These are phyloP conservation scores for Trachelus tabidus DNA, from an alignment of 2,888 invertebrate genomes.

Conservation along the genomic window DNA sequence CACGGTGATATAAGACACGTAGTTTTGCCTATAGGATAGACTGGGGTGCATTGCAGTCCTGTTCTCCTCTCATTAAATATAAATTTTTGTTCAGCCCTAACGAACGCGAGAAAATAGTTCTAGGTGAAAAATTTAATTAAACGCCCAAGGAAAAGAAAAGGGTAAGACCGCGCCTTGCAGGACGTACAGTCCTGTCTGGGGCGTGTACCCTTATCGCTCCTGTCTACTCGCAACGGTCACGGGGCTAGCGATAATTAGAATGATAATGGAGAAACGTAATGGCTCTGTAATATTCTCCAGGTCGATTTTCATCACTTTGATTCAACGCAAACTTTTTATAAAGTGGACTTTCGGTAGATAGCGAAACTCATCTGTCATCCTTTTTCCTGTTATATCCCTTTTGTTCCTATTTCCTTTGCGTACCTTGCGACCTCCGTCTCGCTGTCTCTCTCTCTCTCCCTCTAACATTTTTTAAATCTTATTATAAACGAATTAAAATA, in stretches of 20 bases:
- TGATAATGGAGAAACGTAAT: slow-evolving; percentile 11
- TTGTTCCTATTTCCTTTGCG: not conserved
- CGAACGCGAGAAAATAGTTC: slow-evolving; percentile 22
- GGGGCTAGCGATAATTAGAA: slow-evolving; percentile 40
- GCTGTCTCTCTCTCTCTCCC: not conserved
- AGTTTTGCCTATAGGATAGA: not conserved
- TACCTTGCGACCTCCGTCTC: not conserved
- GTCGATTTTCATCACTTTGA: not conserved
- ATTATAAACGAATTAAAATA: too few species aligned
- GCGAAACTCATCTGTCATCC: not conserved
- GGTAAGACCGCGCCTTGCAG: slow-evolving; percentile 28
- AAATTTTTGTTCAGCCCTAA: slow-evolving; percentile 27
- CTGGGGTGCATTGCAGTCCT: not conserved
- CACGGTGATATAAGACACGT: not conserved
- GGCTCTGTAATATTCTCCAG: not conserved
- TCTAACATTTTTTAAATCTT: too few species aligned
- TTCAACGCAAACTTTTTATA: not conserved
- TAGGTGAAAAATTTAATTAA: slow-evolving; percentile 46
- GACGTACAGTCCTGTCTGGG: slow-evolving; percentile 25
- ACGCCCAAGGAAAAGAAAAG: slow-evolving; percentile 31
- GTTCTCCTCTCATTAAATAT: not conserved
- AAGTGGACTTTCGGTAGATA: not conserved
- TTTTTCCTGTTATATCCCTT: not conserved
- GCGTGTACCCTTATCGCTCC: not conserved
- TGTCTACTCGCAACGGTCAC: slow-evolving; percentile 16